phyloP scores from a whole-genome alignment of 2,888 invertebrate species.

The Acutogordius australiensis region DNA sequence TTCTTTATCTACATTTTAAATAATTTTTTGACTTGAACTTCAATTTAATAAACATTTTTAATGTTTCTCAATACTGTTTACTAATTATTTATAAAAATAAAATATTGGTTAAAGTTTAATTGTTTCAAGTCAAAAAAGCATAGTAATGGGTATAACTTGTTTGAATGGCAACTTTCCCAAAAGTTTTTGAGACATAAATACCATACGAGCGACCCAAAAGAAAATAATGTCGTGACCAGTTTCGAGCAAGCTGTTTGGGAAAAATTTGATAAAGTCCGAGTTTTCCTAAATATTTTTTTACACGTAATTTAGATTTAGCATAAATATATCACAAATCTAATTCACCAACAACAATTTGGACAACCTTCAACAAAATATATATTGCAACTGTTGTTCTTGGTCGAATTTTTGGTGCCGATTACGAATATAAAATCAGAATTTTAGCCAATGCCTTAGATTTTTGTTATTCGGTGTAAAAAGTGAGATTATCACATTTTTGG shows the following conservation, averaged over 20 bases:
- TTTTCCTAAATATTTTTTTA: background rate
- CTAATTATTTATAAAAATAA: background rate
- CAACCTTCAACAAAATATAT: no score
- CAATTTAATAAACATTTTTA: no score
- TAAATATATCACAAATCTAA: background rate
- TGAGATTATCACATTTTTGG: no score
- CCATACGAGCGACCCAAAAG: conserved; percentile 99
- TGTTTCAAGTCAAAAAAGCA: background rate
- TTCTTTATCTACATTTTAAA: conserved; percentile 12
- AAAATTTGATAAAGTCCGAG: conserved; percentile 43
- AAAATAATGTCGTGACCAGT: conserved; percentile 88
- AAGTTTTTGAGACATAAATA: conserved; percentile 71
- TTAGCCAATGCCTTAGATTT: no score
- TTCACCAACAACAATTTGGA: background rate
- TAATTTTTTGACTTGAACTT: no score
- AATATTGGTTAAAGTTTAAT: background rate
- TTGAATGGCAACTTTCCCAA: conserved; percentile 64
- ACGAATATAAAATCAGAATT: no score
- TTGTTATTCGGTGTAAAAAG: no score
- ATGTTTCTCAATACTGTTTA: no score
- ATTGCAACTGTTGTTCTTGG: no score
- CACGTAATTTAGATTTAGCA: background rate
- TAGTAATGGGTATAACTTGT: conserved; percentile 24
- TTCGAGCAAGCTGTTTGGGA: conserved; percentile 65
- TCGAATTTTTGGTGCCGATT: no score